Evolutionary conservation across 2,888 invertebrate species (phyloP).

Genomic region (Azorinus chamasolen): DNA sequence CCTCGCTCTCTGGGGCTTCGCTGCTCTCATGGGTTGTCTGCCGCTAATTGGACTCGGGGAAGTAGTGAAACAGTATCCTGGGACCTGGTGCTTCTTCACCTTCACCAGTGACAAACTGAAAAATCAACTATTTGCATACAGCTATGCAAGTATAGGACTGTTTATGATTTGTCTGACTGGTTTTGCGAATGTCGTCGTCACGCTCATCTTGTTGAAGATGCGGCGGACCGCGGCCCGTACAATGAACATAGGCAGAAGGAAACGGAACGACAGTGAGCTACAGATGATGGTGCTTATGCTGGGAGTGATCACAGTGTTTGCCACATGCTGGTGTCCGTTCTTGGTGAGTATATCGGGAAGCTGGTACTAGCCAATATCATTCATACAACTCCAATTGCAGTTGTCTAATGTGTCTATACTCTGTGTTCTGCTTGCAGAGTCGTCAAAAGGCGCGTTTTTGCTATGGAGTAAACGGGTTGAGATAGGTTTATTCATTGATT

Average conservation of each 20-base stretch:
- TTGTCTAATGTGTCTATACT: no score
- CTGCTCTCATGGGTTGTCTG: conserved; percentile 77
- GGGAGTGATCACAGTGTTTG: conserved; percentile 84
- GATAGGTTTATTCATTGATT: no score
- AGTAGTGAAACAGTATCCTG: conserved; percentile 84
- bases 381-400: no score
- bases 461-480: no score
- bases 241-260: conserved; percentile 52
- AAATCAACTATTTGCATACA: conserved; percentile 79
- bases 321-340: conserved; percentile 85
- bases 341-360: conserved; percentile 81
- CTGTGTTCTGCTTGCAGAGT: no score
- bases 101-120: conserved; percentile 74
- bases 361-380: no score
- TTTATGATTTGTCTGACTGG: conserved; percentile 74
- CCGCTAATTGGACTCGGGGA: conserved; percentile 84
- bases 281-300: conserved; percentile 85
- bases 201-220: conserved; percentile 76
- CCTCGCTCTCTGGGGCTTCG: conserved; percentile 71
- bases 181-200: conserved; percentile 78
- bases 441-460: no score
- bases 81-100: conserved; percentile 86
- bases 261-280: conserved; percentile 78
- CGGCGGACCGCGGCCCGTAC: conserved; percentile 64
- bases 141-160: conserved; percentile 82